Conservation (phyloP, 2,797 vertebrate genomes). For the Melanotaenia boesemani region DNA sequence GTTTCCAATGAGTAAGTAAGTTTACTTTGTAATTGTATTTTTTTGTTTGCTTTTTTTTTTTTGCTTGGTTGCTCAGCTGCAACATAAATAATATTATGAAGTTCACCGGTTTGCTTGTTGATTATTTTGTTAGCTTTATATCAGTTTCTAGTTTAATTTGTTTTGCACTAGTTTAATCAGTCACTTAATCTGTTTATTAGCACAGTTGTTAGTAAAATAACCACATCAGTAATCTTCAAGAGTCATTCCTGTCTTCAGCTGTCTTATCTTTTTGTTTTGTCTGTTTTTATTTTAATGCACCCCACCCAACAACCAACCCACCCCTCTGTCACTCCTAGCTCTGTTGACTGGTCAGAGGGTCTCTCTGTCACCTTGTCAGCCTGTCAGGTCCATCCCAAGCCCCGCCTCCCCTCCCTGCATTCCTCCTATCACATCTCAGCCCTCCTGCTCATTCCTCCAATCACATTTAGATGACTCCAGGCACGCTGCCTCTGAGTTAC, state of each 20-base stretch:
- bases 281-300: conserved; percentile 31
- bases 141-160: neutral
- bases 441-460: conserved; percentile 70
- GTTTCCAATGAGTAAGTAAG: conserved; percentile 10
- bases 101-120: too few species aligned
- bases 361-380: conserved; percentile 46
- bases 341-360: conserved; percentile 32
- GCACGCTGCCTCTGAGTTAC: conserved; percentile 78
- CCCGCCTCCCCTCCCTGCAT: conserved; percentile 50
- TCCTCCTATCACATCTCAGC: conserved; percentile 69
- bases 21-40: neutral
- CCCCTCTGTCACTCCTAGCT: neutral
- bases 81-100: too few species aligned
- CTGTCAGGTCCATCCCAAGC: conserved; percentile 44
- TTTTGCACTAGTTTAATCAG: neutral
- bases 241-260: neutral
- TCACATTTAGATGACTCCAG: conserved; percentile 56
- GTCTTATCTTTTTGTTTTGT: neutral
- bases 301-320: conserved; percentile 5
- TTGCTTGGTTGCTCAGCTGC: too few species aligned
- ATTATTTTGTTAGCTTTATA: neutral
- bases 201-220: neutral
- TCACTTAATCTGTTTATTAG: neutral
- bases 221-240: neutral
- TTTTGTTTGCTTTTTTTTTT: too few species aligned